A percentile compares a stretch with the other conserved stretches of the same genome.
Evolutionary conservation across 2,113 vertebrate genomes (phyloP).

Genomic region (Scartelaos histophorus): DNA sequence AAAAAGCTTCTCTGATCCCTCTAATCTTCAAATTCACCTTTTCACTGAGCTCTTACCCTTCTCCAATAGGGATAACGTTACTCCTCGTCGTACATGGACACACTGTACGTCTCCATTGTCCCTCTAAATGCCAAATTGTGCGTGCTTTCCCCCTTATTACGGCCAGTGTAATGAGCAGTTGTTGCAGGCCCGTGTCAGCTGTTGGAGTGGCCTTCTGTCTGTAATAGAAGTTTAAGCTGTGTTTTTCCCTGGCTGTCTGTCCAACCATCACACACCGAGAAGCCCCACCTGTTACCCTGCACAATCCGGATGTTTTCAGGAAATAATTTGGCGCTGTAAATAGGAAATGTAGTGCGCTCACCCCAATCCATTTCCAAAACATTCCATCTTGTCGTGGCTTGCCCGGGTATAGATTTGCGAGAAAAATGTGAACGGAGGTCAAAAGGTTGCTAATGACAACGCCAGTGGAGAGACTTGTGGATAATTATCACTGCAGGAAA

Average conservation of each 20-base stretch:
- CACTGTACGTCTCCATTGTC: constrained; percentile 20
- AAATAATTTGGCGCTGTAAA: constrained; percentile 15
- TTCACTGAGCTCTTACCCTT: not conserved
- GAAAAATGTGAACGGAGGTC: constrained; percentile 39
- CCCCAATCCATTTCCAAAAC: constrained; percentile 10
- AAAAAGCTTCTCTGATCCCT: not conserved
- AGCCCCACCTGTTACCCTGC: constrained; percentile 10
- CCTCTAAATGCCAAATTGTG: constrained; percentile 15
- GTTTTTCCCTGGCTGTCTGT: constrained; percentile 17
- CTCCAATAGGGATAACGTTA: not conserved
- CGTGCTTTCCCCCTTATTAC: constrained; percentile 40
- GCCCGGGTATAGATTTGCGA: constrained; percentile 17
- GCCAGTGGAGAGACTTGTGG: constrained; percentile 25
- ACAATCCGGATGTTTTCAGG: constrained; percentile 4
- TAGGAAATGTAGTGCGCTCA: not conserved
- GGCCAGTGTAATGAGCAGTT: constrained; percentile 57
- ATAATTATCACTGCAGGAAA: constrained; percentile 50
- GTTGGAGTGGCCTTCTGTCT: constrained; percentile 43
- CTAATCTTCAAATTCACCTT: not conserved
- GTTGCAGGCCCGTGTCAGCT: constrained; percentile 58
- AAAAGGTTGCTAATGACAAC: constrained; percentile 44
- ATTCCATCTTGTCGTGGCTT: constrained; percentile 18
- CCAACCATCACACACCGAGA: not conserved
- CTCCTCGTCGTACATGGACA: constrained; percentile 8
- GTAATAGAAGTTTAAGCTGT: constrained; percentile 47